Conservation (phyloP, 1,140 invertebrate species). For the Lepidurus apus region DNA sequence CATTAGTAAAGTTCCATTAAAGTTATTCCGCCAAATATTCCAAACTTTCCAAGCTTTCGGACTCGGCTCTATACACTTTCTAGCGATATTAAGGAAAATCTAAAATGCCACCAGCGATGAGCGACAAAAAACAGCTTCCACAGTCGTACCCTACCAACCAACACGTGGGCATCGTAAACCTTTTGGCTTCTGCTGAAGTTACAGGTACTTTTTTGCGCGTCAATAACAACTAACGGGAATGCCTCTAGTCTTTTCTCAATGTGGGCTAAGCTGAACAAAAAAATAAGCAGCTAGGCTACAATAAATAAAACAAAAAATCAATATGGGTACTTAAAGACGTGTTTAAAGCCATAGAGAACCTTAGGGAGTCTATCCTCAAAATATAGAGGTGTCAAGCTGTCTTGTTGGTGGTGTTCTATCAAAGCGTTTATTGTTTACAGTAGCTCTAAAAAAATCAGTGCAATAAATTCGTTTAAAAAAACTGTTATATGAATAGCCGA, state of each 20-base stretch:
- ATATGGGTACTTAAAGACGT: constrained; percentile 9
- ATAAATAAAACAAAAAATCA: background rate
- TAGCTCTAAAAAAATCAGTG: too few species aligned
- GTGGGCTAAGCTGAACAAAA: background rate
- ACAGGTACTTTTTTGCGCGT: background rate
- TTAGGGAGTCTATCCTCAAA: background rate
- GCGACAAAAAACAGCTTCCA: background rate
- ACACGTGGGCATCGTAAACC: constrained; percentile 17
- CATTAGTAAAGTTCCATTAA: background rate
- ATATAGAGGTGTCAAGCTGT: background rate
- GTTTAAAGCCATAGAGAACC: constrained; percentile 10
- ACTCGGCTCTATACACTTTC: background rate
- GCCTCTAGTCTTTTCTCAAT: background rate
- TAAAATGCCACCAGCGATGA: background rate
- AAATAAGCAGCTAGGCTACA: background rate
- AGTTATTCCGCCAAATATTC: background rate
- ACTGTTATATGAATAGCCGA: too few species aligned
- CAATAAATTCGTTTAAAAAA: too few species aligned
- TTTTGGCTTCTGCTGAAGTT: constrained; percentile 10
- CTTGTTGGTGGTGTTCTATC: too few species aligned
- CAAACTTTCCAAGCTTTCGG: background rate
- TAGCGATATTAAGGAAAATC: background rate
- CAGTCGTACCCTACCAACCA: background rate
- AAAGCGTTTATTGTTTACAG: too few species aligned
- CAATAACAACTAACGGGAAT: constrained; percentile 14